phyloP scores from a whole-genome alignment of 1,140 invertebrate species.

The Ladona fulva region DNA sequence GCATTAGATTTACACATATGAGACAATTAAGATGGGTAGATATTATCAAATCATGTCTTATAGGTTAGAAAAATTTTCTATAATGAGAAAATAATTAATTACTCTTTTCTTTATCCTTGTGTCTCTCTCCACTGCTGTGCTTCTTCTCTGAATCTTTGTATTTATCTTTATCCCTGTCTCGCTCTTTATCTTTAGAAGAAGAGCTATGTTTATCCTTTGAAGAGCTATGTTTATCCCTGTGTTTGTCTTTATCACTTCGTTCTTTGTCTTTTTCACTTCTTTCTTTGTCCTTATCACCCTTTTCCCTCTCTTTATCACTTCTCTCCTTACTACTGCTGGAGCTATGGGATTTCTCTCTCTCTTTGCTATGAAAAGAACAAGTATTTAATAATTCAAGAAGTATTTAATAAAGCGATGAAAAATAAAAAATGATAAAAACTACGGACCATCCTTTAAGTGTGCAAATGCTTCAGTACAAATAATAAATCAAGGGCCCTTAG shows the following conservation, averaged over 20 bases:
- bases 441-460: too few relatives aligned
- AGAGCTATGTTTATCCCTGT: constrained; percentile 32
- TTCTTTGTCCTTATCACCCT: constrained; percentile 26
- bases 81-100: too few relatives aligned
- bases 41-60: too few relatives aligned
- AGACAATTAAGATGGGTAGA: too few relatives aligned
- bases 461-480: too few relatives aligned
- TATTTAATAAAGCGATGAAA: too few relatives aligned
- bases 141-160: constrained; percentile 31
- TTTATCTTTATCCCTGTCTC: constrained; percentile 36
- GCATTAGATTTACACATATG: too few relatives aligned
- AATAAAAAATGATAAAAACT: too few relatives aligned
- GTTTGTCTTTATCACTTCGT: constrained; percentile 25
- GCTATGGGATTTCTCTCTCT: constrained; percentile 36
- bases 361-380: constrained; percentile 25
- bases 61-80: too few relatives aligned
- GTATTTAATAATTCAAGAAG: too few relatives aligned
- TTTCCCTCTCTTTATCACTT: constrained; percentile 40
- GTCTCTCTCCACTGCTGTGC: constrained; percentile 28
- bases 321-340: constrained; percentile 44
- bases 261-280: too few relatives aligned
- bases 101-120: constrained; percentile 26
- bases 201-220: constrained; percentile 42
- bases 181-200: constrained; percentile 29
- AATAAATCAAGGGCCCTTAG: too few relatives aligned